phyloP scores from a whole-genome alignment of 2,797 vertebrate genomes.

The Fistularia commersonii region DNA sequence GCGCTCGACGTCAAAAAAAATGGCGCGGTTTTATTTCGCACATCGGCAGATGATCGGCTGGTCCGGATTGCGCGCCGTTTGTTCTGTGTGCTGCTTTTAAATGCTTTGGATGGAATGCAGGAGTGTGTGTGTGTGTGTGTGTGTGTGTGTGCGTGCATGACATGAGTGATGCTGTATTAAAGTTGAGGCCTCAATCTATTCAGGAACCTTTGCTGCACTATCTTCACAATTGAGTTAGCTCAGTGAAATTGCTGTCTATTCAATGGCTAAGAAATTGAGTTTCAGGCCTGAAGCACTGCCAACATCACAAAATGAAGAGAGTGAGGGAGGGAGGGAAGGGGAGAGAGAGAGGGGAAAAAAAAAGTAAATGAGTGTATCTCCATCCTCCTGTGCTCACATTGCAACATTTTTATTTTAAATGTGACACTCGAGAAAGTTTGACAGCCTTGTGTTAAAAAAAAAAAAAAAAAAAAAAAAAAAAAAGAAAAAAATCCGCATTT shows the following conservation, averaged over 20 bases:
- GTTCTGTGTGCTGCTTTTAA: conserved; percentile 65
- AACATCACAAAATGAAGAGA: conserved; percentile 56
- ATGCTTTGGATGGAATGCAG: conserved; percentile 67
- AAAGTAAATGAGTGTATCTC: conserved; percentile 60
- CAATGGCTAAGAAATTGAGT: conserved; percentile 81
- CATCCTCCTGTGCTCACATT: conserved; percentile 38
- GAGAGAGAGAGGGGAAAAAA: conserved; percentile 29
- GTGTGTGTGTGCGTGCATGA: conserved; percentile 58
- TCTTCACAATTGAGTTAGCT: conserved; percentile 78
- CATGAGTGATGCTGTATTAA: conserved; percentile 74
- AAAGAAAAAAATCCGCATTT: no score
- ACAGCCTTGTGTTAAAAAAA: conserved; percentile 36
- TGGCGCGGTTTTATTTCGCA: no score
- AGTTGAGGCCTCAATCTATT: conserved; percentile 78
- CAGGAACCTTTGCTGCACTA: conserved; percentile 72
- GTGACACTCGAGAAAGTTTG: conserved; percentile 53
- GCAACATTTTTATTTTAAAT: conserved; percentile 50
- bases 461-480: no score
- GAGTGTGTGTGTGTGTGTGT: no score
- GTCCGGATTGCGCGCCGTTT: no score
- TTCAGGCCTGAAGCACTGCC: conserved; percentile 75
- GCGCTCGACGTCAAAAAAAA: no score
- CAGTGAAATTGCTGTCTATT: conserved; percentile 77
- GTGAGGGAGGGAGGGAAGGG: conserved; percentile 29
- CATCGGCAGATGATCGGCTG: no score